Evolutionary conservation across 2,797 vertebrate genomes (phyloP), one percentile per base, ranked within the genome.

Genomic region (Brotula barbata): DNA sequence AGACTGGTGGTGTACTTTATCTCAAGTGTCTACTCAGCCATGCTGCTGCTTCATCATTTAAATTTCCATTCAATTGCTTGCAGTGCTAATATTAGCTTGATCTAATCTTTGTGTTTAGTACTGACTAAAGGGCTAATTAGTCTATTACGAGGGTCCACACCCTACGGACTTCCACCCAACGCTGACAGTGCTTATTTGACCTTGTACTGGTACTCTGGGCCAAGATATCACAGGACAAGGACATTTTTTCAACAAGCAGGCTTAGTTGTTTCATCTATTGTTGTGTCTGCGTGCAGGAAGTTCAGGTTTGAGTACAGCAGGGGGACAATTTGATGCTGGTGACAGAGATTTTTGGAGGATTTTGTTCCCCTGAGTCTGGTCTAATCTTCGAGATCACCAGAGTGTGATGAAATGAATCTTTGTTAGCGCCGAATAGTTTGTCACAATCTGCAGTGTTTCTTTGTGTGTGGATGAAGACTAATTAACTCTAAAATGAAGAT

Each of bases 61-160:
- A n/a, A n/a, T n/a, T n/a, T n/a, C n/a, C n/a, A n/a, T n/a, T n/a
- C n/a, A n/a, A n/a, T n/a, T n/a, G n/a, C n/a, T n/a, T n/a, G n/a
- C 56, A 65, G 58, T 46, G 69, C 72, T 80, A 77, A 77, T 74
- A 80, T 80, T 75, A 77, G 67, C 40, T 28, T 11, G 42, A 3
- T 75, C 57, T 84, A 82, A 87, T 80, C 74, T 70, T 47, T 69
- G 45, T 44, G 70, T 67, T 79, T 68, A 67, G 61, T 59, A 40
- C 66, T 66, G 63, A 77, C 60, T 66, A 46, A 65, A 64, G 66
- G 50, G 59, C 53, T 74, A 84, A 85, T 84, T 62, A 75, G 59
- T 64, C 47, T 72, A 44, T 64, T 39, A 48, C 68, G 44, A 58
- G 37, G 34, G 37, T 58, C 44, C 40, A 40, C 55, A 55, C 52